A percentile compares a stretch with the other conserved stretches of the same genome.
phyloP scores from a whole-genome alignment of 2,113 vertebrate genomes.

The Bufo gargarizans region DNA sequence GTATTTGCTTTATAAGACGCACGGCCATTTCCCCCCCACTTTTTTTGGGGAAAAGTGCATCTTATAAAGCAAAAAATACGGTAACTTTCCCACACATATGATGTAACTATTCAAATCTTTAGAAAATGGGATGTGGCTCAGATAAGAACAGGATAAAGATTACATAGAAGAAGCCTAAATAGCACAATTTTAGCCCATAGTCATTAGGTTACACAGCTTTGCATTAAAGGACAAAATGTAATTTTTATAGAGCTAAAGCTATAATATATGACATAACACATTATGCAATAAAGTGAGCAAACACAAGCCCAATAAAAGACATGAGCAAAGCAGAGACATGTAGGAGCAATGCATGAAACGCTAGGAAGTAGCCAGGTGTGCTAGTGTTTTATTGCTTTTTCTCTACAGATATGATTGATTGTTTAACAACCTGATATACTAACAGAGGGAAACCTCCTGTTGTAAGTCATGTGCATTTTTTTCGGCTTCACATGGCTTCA shows the following conservation, averaged over 20 bases:
- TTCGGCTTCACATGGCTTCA: no score
- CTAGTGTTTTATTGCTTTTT: background rate
- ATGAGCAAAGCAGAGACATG: background rate
- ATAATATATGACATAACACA: background rate
- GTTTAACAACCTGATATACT: background rate
- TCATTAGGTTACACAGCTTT: background rate
- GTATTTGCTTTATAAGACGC: no score
- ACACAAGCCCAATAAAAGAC: background rate
- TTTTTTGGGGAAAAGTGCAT: no score
- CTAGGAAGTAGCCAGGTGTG: background rate
- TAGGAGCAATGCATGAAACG: background rate
- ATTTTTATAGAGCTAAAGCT: background rate
- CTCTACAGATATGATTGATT: slow-evolving; percentile 5
- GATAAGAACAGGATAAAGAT: background rate
- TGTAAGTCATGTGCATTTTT: slow-evolving; percentile 30
- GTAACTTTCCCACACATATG: background rate
- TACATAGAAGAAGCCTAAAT: background rate
- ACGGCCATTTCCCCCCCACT: no score
- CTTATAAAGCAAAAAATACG: no score
- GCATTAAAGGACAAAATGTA: background rate
- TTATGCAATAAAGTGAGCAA: background rate
- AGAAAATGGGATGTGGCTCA: background rate
- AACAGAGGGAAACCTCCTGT: background rate
- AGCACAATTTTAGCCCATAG: background rate
- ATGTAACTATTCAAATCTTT: background rate